A percentile compares a stretch with the other conserved stretches of the same genome.
Evolutionary conservation across 2,797 vertebrate species (phyloP).

Genomic region (Naso thynnoides): DNA sequence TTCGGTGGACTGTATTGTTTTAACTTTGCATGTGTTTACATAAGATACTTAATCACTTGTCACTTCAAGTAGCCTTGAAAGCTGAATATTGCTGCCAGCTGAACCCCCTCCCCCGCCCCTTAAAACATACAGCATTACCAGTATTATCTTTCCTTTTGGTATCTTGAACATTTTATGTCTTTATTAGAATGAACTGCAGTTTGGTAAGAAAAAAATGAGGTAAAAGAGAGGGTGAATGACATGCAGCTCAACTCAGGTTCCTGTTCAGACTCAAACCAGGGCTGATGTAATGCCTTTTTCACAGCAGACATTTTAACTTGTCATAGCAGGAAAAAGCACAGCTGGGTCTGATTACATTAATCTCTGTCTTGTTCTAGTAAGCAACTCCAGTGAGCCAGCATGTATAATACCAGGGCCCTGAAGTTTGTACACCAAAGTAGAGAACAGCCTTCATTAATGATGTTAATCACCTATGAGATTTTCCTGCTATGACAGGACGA

Average conservation of each 20-base stretch:
- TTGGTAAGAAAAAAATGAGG: background rate
- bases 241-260: slow-evolving; percentile 1
- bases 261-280: background rate
- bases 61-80: background rate
- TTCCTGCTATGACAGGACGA: background rate
- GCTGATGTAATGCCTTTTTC: background rate
- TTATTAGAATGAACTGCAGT: background rate
- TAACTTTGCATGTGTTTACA: background rate
- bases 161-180: background rate
- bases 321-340: background rate
- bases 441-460: slow-evolving; percentile 1
- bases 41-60: background rate
- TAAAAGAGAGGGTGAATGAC: background rate
- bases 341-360: background rate
- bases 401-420: background rate
- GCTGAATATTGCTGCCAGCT: background rate
- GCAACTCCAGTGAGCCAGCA: background rate
- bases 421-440: background rate
- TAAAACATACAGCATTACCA: background rate
- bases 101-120: background rate
- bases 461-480: background rate
- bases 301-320: background rate
- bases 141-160: background rate
- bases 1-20: slow-evolving; percentile 6
- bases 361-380: background rate